Conservation (phyloP, 2,113 vertebrate genomes). For the Maccullochella peelii region DNA sequence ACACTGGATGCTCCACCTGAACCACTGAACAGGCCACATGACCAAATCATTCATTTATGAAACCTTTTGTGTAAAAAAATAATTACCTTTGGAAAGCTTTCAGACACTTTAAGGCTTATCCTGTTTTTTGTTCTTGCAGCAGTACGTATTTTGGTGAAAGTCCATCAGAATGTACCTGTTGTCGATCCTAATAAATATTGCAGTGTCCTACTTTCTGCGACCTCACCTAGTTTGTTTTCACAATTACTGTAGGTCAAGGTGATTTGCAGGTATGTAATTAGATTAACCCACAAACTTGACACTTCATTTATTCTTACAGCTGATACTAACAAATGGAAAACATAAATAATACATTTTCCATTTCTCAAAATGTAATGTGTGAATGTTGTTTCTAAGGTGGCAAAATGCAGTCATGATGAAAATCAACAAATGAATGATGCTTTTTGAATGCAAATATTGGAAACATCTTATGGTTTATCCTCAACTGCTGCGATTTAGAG, state of each 20-base stretch:
- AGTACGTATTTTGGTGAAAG: conserved; percentile 54
- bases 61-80: conserved; percentile 38
- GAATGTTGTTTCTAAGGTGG: neutral
- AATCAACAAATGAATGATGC: neutral
- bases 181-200: conserved; percentile 67
- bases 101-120: conserved; percentile 40
- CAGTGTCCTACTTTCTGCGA: conserved; percentile 38
- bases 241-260: conserved; percentile 13
- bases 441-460: conserved; percentile 11
- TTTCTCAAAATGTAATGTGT: neutral
- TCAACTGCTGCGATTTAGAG: conserved; percentile 26
- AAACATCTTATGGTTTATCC: conserved; percentile 16
- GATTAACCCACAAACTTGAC: neutral
- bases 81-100: conserved; percentile 60
- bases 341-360: neutral
- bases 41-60: conserved; percentile 68
- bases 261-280: conserved; percentile 26
- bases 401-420: neutral
- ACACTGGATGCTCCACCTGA: conserved; percentile 13
- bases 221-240: conserved; percentile 26
- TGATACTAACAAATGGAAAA: neutral
- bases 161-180: conserved; percentile 65
- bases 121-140: conserved; percentile 19
- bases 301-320: neutral
- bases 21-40: neutral